Conservation (phyloP, 1,140 invertebrate species). For the Dendrolimus punctatus region DNA sequence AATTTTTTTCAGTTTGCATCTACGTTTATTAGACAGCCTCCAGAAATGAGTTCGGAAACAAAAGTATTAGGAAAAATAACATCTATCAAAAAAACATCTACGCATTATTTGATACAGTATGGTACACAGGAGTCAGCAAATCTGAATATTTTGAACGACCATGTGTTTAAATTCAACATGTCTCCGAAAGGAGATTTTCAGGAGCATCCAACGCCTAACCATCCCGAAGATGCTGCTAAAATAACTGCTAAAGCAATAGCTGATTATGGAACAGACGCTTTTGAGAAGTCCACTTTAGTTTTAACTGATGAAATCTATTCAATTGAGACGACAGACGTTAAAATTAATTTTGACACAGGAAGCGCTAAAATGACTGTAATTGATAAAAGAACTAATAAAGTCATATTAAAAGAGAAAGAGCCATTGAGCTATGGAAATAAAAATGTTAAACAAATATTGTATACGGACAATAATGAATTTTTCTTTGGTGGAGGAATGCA, state of each 20-base stretch:
- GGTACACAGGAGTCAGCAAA: constrained; percentile 32
- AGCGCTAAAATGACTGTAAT: constrained; percentile 35
- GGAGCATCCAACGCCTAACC: constrained; percentile 46
- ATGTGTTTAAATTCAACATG: constrained; percentile 57
- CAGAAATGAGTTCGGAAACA: constrained; percentile 2
- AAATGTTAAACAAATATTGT: constrained; percentile 30
- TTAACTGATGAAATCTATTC: constrained; percentile 26
- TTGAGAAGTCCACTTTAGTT: constrained; percentile 32
- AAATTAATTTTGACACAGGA: constrained; percentile 47
- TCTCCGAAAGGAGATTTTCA: constrained; percentile 36
- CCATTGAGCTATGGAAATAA: constrained; percentile 33
- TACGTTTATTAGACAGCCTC: not conserved
- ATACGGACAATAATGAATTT: constrained; percentile 40
- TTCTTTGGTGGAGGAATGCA: constrained; percentile 65
- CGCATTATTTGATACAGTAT: constrained; percentile 36
- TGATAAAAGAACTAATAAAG: constrained; percentile 37
- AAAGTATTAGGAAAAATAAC: constrained; percentile 27
- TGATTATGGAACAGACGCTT: constrained; percentile 38
- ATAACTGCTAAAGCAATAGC: constrained; percentile 36
- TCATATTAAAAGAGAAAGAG: constrained; percentile 32
- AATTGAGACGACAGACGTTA: constrained; percentile 37
- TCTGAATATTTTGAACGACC: constrained; percentile 44
- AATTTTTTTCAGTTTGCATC: no score
- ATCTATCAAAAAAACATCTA: constrained; percentile 28
- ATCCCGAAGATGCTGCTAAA: constrained; percentile 42